Evolutionary conservation across 2,888 invertebrate species (phyloP).

Genomic region (Macaria notata): DNA sequence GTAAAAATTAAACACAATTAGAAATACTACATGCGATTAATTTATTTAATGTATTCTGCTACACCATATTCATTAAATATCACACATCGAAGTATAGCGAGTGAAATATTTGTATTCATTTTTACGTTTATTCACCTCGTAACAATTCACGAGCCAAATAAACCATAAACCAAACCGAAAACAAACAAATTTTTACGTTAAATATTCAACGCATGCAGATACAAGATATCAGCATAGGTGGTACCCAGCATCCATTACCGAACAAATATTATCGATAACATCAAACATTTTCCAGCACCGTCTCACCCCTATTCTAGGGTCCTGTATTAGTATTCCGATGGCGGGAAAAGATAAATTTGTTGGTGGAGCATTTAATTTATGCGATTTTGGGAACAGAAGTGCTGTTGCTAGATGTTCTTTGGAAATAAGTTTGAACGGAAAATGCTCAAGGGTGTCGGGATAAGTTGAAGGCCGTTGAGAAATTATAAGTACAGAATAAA

Average conservation of each 20-base stretch:
- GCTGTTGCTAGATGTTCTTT: slow-evolving; percentile 39
- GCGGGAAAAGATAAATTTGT: slow-evolving; percentile 77
- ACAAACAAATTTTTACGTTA: not conserved
- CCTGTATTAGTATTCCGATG: slow-evolving; percentile 77
- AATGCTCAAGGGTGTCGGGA: slow-evolving; percentile 22
- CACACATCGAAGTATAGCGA: no score
- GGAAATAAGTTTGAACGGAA: slow-evolving; percentile 31
- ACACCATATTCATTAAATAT: no score
- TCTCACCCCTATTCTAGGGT: slow-evolving; percentile 36
- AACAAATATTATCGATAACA: slow-evolving; percentile 18
- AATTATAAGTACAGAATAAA: slow-evolving; percentile 4
- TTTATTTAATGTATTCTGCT: no score
- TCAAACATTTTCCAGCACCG: slow-evolving; percentile 10
- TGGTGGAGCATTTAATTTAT: slow-evolving; percentile 76
- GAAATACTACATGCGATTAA: no score
- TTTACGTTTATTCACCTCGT: no score
- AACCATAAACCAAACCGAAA: not conserved
- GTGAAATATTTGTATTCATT: no score
- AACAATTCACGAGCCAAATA: no score
- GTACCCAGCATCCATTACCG: not conserved
- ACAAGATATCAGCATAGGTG: not conserved
- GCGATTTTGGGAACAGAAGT: slow-evolving; percentile 59
- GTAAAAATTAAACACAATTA: no score
- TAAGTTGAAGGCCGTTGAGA: slow-evolving; percentile 27
- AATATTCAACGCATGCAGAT: not conserved